Base-by-base conservation (phyloP, 1,140 invertebrate species). In the Drosophila repletoides region DNA sequence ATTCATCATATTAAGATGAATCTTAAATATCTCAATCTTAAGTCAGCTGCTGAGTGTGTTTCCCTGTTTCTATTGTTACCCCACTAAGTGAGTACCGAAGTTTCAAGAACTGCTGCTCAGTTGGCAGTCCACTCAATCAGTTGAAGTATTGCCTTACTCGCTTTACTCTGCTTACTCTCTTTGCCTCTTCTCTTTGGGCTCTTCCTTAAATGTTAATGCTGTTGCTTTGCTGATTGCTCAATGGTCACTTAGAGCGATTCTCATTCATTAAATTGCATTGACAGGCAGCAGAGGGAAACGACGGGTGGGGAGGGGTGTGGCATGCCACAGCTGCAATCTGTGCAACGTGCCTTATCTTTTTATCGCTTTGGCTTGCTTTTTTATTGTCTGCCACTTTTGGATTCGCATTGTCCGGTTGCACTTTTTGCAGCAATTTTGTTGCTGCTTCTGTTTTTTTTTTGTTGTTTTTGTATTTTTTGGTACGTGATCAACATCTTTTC, bases 321-420 rank as follows among this genome's bases (percentile, higher is more conserved):
- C 17, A 19, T 9, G 29, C 34, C 28, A 31, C 51, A 56, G 24
- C 41, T 63, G 59, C 65, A 63, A 68, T 68, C 59, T 68, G 53
- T 64, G 69, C 66, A 76, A 86, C 79, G 77, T 83, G 79, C 63
- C 66, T 86, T 83, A 83, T 83, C 79, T 66, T 74, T 81, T 79
- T 79, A 79, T 83, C 79, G 74, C 79, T 63, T 70, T 71, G 65
- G 46, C 52, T 84, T 61, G 69, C 69, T 55, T 77, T 81, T 46
- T 79, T 84, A 83, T 83, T 79, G 74, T 84, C 76, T 52, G 79
- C 49, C 69, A 84, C 73, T 84, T 73, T 83, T n/a, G n/a, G 63
- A 59, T 51, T 80, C 61, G 59, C 67, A 81, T 49, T 80, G 71
- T 55, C 53, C 65, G 52, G 36, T 41, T 40, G 38, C 26, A 28